These are phyloP conservation scores for Dascyllus trimaculatus DNA, from an alignment of 2,113 vertebrate genomes.

Conservation along the genomic window DNA sequence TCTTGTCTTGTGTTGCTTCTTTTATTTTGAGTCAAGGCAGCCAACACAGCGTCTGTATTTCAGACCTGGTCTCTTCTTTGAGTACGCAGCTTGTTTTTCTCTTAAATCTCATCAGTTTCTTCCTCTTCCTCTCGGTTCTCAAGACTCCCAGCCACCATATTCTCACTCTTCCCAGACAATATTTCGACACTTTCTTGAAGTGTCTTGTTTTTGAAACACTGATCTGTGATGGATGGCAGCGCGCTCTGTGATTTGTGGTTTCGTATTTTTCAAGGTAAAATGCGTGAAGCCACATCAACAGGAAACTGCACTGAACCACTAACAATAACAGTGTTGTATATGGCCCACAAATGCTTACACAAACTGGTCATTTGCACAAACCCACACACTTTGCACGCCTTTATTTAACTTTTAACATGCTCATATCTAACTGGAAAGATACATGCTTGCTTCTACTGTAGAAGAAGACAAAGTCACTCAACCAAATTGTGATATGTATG, in stretches of 20 bases:
- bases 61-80: constrained; percentile 17
- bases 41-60: constrained; percentile 22
- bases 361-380: background rate
- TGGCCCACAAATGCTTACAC: background rate
- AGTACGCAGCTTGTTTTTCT: constrained; percentile 42
- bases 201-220: constrained; percentile 14
- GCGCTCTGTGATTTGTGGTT: background rate
- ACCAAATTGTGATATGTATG: background rate
- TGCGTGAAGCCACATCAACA: constrained; percentile 34
- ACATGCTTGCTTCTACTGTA: background rate
- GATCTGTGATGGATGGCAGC: constrained; percentile 44
- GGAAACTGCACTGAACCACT: constrained; percentile 29
- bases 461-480: background rate
- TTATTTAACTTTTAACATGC: background rate
- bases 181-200: background rate
- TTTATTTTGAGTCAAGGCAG: background rate
- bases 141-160: background rate
- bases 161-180: constrained; percentile 16
- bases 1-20: background rate
- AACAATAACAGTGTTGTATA: constrained; percentile 15
- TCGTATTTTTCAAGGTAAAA: constrained; percentile 21
- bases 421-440: background rate
- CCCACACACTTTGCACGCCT: background rate
- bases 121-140: background rate
- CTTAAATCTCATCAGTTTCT: constrained; percentile 18